Evolutionary conservation across 1,140 invertebrate genomes (phyloP), one percentile per base, ranked within the genome.

Genomic region (Macrobrachium rosenbergii): DNA sequence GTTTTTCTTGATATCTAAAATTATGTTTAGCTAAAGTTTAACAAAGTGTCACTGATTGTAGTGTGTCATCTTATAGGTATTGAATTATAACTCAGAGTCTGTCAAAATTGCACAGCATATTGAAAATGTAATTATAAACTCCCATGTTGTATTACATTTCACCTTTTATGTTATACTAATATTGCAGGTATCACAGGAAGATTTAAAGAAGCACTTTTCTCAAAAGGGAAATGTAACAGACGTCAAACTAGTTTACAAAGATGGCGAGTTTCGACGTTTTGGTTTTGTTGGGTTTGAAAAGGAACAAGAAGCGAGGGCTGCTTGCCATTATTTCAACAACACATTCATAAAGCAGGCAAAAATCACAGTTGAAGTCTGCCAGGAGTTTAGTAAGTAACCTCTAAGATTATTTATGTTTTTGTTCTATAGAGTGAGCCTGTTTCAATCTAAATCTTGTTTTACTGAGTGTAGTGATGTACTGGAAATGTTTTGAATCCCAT

Each of bases 321-420:
- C 84, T 17, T 76, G 78, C 23, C 23, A 87, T 12, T 81, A 45
- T 69, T 87, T 87, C 59, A 80, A 87, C 78, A 81, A 81, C 17
- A 81, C 84, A 63, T 87, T 81, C 69, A 75, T 81, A 21, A 87
- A 87, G 78, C 84, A 87, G 23, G 59, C 77, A 11, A 87, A 37
- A 62, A 52, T 87, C 37, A 75, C 59, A 60, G 84, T 87, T 21
- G 84, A 87, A 76, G 62, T 81, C 23, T 87, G 67, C 63, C 21
- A 81, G 21, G 59, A 73, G 14, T 76, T 75, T 59, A 58, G 84
- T 87, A 23, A 87, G 84, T 81, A 64, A n/a, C 12, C 58, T 58
- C 3, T 2, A 60, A 11, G 59, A 16, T 58, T 58, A 6, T 76
- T 23, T 28, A 5, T 52, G 45, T 52, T 6, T 52, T 52, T 6